Evolutionary conservation across 1,140 invertebrate species (phyloP), one percentile per base, ranked within the genome.

Genomic region (Saxidomus purpurata): DNA sequence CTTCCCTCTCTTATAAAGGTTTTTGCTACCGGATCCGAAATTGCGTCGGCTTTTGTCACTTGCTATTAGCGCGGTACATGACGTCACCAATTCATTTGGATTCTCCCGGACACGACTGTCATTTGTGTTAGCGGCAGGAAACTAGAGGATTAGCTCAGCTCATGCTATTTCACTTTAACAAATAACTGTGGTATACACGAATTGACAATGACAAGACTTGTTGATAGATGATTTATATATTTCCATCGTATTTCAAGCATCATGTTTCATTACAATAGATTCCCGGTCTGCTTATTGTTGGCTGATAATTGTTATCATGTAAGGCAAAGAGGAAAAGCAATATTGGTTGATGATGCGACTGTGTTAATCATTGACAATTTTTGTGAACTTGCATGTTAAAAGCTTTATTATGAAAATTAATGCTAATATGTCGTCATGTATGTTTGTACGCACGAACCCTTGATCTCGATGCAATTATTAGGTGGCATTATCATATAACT

Each of bases 81-180:
- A 63, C 59, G 59, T 63, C 59, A 63, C 28, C n/a, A 63, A 63
- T 63, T 63, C 59, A 63, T 63, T 63, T 63, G 59, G 59, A 63
- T 4, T 63, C 22, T 63, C 59, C 59, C 59, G 59, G 59, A 63
- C 59, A 63, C 25, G 25, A 25, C 59, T n/a, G 19, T n/a, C 17
- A 22, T 63, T 63, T 63, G 59, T 63, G n/a, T 28, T 28, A 63
- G 59, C 25, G 59, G n/a, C 59, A 63, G 59, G 59, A 63, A 63
- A 63, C 59, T 28, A 63, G 59, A 25, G 59, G 59, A 63, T 63
- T 63, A 63, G 59, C 22, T 28, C n/a, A 25, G 6, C 59, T 63
- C 59, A n/a, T 63, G 8, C n/a, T 63, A 9, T 63, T 63, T 63
- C 59, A 28, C 25, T 63, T 63, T 63, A 63, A 63, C 59, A 63